Evolutionary conservation across 2,888 invertebrate species (phyloP).

Genomic region (Calameuta idolon): DNA sequence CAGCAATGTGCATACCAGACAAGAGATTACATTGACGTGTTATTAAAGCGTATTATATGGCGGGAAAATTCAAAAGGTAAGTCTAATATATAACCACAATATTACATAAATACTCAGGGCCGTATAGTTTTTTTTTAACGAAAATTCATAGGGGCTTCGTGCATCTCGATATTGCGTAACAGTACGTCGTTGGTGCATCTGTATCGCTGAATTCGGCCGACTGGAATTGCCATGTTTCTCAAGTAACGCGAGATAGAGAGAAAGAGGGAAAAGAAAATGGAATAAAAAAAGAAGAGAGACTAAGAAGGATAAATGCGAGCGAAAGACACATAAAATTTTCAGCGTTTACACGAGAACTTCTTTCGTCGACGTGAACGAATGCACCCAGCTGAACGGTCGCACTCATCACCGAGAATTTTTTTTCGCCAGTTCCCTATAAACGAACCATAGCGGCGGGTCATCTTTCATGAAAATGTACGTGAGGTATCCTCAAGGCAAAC

Average conservation of each 20-base stretch:
- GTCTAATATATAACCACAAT: background rate
- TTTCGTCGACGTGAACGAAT: background rate
- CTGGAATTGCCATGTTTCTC: background rate
- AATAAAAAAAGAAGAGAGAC: background rate
- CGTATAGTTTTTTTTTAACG: background rate
- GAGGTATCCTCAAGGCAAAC: background rate
- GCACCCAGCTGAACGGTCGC: background rate
- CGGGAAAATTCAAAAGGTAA: background rate
- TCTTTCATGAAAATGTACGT: background rate
- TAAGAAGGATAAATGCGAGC: background rate
- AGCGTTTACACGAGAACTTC: constrained; percentile 12
- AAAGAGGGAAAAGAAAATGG: background rate
- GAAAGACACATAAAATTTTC: constrained; percentile 1
- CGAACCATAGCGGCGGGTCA: background rate
- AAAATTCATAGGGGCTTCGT: constrained; percentile 15
- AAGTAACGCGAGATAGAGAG: background rate
- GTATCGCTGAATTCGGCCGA: background rate
- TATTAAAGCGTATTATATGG: constrained; percentile 28
- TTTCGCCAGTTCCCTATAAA: background rate
- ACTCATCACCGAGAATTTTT: background rate
- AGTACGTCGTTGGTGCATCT: background rate
- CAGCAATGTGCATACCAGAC: constrained; percentile 21
- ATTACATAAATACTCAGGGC: background rate
- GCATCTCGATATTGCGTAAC: background rate
- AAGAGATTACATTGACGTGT: constrained; percentile 20